Conservation (phyloP, 2,797 vertebrate genomes). For the Periparus ater region DNA sequence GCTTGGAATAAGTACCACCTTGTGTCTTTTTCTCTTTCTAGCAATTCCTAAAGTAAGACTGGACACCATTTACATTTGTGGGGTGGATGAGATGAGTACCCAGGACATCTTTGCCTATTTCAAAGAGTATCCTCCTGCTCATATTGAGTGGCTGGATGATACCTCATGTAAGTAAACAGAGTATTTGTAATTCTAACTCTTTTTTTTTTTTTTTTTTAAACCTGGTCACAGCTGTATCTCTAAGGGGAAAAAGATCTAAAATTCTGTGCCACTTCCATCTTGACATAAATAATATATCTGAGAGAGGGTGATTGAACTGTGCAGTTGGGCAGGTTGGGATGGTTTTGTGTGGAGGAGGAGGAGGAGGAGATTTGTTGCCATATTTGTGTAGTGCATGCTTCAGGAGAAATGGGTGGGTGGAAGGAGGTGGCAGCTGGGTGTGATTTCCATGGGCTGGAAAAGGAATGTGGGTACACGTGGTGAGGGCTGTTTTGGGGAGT, state of each 20-base stretch:
- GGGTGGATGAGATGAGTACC: constrained; percentile 97
- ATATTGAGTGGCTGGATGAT: constrained; percentile 98
- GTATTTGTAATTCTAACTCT: background rate
- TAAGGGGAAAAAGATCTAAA: background rate
- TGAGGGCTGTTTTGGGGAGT: background rate
- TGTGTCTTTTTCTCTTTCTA: constrained; percentile 62
- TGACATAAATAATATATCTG: background rate
- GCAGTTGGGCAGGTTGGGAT: background rate
- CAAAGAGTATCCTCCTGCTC: constrained; percentile 94
- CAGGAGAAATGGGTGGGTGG: background rate
- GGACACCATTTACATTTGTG: constrained; percentile 89
- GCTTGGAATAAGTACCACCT: background rate
- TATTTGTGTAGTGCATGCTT: background rate
- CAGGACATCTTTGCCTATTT: constrained; percentile 95
- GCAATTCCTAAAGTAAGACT: constrained; percentile 90
- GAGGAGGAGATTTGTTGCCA: background rate
- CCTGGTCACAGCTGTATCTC: background rate
- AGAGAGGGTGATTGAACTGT: background rate
- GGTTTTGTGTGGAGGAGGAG: background rate
- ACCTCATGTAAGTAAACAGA: constrained; percentile 86
- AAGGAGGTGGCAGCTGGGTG: background rate
- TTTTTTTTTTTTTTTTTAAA: background rate
- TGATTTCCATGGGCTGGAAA: background rate
- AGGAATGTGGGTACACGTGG: background rate
- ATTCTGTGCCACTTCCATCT: background rate